Evolutionary conservation across 2,888 invertebrate genomes (phyloP), one percentile per base, ranked within the genome.

Genomic region (Mythimna pallens): DNA sequence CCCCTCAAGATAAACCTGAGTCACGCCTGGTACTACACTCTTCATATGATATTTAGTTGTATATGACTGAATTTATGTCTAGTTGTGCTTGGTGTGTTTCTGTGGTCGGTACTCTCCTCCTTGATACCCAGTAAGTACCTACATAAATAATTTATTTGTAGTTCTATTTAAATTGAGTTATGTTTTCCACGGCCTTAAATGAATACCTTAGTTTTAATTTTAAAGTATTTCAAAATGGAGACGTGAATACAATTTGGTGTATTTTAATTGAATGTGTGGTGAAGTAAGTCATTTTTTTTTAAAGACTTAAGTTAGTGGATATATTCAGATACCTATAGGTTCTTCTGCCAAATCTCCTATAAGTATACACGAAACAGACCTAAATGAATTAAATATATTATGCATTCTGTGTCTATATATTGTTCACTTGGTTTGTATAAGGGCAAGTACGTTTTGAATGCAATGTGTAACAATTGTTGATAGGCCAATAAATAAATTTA

Each of bases 41-140:
- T 79, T 70, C 34, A 54, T 70, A 67, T 74, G 59, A 78, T 78
- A 80, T 82, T 78, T 64, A 78, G 59, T 74, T 50, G 66, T 57
- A 43, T 67, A 67, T 30, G 34, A 54, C 17, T 43, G 59, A 59
- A 78, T 74, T 61, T 67, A 65, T 36, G 30, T 52, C 36, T 74
- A 80, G 80, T 80, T 50, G 80, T 67, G 79, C 14, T n/a, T 54
- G 65, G n/a, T 40, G 30, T 25, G 36, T 64, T 47, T 64, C 55
- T 36, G 74, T 78, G 74, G 43, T 22, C 47, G 66, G 74, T 81
- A 10, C 73, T 22, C 58, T 68, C 40, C 25, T 55, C 20, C 5
- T 20, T 20, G 5, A 12, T 9, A 78, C 4, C 1, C 55, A 50
- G 82, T 78, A 65, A 79, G 80, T 58, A 52, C 43, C 2, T 25